These are phyloP conservation scores for Siniperca knerii DNA, from an alignment of 2,113 vertebrate species.

Conservation along the genomic window DNA sequence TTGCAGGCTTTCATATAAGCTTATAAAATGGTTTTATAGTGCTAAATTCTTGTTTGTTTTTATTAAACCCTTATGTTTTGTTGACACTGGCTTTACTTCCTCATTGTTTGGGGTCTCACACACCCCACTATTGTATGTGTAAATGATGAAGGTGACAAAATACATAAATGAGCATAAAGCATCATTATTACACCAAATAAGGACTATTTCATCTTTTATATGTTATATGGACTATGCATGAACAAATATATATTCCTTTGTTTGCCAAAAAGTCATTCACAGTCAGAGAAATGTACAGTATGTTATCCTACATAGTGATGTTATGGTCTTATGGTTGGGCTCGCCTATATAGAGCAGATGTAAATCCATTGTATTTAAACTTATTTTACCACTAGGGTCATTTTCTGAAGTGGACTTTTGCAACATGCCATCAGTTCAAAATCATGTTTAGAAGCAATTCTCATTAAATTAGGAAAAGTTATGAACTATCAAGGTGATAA, in stretches of 20 bases:
- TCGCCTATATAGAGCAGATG: background rate
- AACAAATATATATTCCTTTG: too few species aligned
- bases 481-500: background rate
- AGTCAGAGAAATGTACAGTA: background rate
- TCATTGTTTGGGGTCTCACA: background rate
- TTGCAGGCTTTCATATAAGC: background rate
- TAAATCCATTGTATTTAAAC: background rate
- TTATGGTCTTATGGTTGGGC: background rate
- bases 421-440: background rate
- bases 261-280: background rate
- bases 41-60: background rate
- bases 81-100: background rate
- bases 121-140: background rate
- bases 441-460: background rate
- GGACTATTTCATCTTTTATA: background rate
- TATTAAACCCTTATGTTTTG: background rate
- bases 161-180: background rate
- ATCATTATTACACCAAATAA: background rate
- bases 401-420: background rate
- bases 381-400: background rate
- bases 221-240: background rate
- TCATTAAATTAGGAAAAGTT: background rate
- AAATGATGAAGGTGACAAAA: background rate
- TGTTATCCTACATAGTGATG: background rate
- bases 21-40: background rate